A percentile compares a stretch with the other conserved stretches of the same genome.
Conservation (phyloP, 2,797 vertebrate genomes). For the Apogon hyalosoma region DNA sequence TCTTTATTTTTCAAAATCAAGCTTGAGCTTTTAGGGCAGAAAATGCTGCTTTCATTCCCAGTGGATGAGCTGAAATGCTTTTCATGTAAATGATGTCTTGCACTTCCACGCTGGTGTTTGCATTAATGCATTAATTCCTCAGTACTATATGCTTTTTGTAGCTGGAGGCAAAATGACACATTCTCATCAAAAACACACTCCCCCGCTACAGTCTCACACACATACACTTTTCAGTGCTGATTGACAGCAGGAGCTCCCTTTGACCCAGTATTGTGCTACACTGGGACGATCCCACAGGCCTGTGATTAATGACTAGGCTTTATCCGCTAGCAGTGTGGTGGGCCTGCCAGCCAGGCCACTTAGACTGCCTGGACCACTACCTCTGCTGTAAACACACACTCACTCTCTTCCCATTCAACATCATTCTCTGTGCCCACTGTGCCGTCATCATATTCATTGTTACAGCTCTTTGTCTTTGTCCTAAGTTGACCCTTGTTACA, state of each 20-base stretch:
- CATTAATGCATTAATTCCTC: constrained; percentile 78
- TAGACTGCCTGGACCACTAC: constrained; percentile 77
- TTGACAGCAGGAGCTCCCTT: constrained; percentile 84
- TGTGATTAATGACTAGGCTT: constrained; percentile 82
- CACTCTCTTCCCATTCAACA: constrained; percentile 4
- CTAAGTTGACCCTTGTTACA: constrained; percentile 53
- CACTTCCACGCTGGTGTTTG: constrained; percentile 64
- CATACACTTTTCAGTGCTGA: constrained; percentile 71
- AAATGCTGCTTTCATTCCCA: constrained; percentile 66
- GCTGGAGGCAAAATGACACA: constrained; percentile 75
- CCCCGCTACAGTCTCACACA: constrained; percentile 49
- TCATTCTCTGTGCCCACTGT: constrained; percentile 21
- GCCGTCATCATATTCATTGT: constrained; percentile 63
- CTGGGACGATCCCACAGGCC: constrained; percentile 80
- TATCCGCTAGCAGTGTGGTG: constrained; percentile 75
- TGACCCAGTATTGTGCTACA: constrained; percentile 86
- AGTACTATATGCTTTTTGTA: constrained; percentile 64
- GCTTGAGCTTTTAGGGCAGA: constrained; percentile 65
- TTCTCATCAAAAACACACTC: constrained; percentile 68
- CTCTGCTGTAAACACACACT: constrained; percentile 69
- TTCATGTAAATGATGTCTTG: constrained; percentile 75
- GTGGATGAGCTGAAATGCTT: constrained; percentile 66
- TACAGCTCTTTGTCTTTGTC: constrained; percentile 64
- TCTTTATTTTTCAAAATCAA: constrained; percentile 70
- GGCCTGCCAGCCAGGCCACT: constrained; percentile 74